These are phyloP conservation scores for Ptiloglossa arizonensis DNA, from an alignment of 1,140 invertebrate genomes.

Conservation along the genomic window DNA sequence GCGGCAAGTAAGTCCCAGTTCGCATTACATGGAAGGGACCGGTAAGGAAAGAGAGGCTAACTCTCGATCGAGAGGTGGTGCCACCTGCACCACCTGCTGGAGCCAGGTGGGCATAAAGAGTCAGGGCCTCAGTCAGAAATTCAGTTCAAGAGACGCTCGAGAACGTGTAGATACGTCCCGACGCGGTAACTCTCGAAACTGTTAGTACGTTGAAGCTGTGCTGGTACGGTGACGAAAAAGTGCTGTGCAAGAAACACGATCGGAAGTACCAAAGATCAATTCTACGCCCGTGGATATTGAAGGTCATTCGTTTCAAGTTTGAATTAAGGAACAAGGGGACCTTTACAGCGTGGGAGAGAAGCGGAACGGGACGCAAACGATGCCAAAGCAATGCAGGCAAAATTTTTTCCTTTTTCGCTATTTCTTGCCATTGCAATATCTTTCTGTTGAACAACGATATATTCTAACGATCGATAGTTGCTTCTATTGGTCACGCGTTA, in stretches of 20 bases:
- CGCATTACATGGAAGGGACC: not conserved
- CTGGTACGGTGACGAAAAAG: conserved; percentile 23
- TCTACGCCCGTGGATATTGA: conserved; percentile 8
- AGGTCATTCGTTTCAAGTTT: conserved; percentile 31
- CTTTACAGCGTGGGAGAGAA: conserved; percentile 44
- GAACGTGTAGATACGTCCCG: conserved; percentile 32
- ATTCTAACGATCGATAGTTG: not conserved
- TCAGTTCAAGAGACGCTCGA: conserved; percentile 57
- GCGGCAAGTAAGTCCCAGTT: not conserved
- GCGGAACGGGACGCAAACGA: conserved; percentile 61
- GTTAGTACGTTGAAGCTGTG: conserved; percentile 16
- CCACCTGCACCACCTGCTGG: conserved; percentile 62
- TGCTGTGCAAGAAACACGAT: conserved; percentile 11
- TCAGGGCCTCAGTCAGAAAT: conserved; percentile 52
- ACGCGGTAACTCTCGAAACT: conserved; percentile 19
- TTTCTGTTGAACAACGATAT: not conserved
- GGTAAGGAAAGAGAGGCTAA: conserved; percentile 10
- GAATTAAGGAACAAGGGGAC: conserved; percentile 23
- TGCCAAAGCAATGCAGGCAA: conserved; percentile 66
- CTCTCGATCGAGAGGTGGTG: conserved; percentile 48
- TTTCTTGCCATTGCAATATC: not conserved
- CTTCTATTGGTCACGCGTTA: not conserved
- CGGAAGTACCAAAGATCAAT: not conserved
- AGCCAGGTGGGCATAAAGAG: conserved; percentile 66
- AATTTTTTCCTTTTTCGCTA: conserved; percentile 16